Conservation (phyloP, 1,140 invertebrate species). For the Sycobia sp. region DNA sequence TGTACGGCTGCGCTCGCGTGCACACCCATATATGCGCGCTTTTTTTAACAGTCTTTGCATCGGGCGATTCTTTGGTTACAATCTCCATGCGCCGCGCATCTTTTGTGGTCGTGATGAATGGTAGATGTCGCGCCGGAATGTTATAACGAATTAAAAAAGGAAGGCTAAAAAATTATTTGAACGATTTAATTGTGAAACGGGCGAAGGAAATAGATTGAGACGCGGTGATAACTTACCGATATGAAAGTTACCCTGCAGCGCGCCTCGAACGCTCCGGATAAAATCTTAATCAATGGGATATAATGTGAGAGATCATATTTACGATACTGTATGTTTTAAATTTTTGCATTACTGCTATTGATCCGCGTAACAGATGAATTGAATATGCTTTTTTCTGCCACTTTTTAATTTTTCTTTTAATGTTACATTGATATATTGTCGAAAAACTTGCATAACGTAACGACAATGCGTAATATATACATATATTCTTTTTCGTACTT, state of each 20-base stretch:
- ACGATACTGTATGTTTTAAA: slow-evolving; percentile 7
- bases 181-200: too few species aligned
- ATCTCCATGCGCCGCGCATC: too few species aligned
- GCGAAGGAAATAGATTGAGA: slow-evolving; percentile 1
- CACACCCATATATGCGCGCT: background rate
- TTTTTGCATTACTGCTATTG: background rate
- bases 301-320: slow-evolving; percentile 12
- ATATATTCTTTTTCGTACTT: too few species aligned
- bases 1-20: background rate
- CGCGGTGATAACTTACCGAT: slow-evolving; percentile 11
- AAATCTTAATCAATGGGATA: slow-evolving; percentile 25
- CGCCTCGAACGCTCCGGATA: slow-evolving; percentile 7
- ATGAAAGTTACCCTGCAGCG: slow-evolving; percentile 19
- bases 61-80: background rate
- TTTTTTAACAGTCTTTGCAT: background rate
- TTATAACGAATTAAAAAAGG: too few species aligned
- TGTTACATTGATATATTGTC: background rate
- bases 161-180: too few species aligned
- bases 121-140: too few species aligned
- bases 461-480: too few species aligned
- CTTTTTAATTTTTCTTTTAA: background rate
- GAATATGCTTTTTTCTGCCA: background rate
- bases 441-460: too few species aligned
- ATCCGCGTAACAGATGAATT: background rate
- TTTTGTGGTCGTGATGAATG: too few species aligned